Percentiles rank a stretch among this genome's conserved stretches.
phyloP scores from a whole-genome alignment of 1,140 invertebrate species.

The Centruroides vittatus region DNA sequence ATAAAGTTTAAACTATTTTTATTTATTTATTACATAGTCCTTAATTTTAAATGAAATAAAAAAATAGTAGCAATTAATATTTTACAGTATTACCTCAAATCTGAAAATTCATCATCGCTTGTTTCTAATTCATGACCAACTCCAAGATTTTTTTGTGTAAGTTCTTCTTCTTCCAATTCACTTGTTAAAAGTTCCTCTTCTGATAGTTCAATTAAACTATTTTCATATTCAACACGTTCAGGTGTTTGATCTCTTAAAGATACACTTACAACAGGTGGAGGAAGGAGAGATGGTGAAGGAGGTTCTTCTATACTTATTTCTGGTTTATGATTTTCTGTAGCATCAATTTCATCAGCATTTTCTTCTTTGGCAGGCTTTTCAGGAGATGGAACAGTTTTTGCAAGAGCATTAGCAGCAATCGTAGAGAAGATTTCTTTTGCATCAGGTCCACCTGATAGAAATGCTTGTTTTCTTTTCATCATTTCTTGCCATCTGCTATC shows the following conservation, averaged over 20 bases:
- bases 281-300: too few relatives aligned
- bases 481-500: constrained; percentile 13
- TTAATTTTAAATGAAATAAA: too few relatives aligned
- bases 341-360: too few relatives aligned
- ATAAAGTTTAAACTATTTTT: too few relatives aligned
- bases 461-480: constrained; percentile 19
- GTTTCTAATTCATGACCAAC: constrained; percentile 41
- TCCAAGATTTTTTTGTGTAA: constrained; percentile 80
- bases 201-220: constrained; percentile 38
- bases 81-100: constrained; percentile 36
- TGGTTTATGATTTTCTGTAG: too few relatives aligned
- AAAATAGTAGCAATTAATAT: too few relatives aligned
- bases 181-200: constrained; percentile 48
- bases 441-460: constrained; percentile 12
- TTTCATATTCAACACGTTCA: constrained; percentile 67
- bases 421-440: constrained; percentile 5
- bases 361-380: too few relatives aligned
- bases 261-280: background rate
- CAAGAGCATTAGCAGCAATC: too few relatives aligned
- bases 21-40: too few relatives aligned
- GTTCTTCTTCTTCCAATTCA: constrained; percentile 83
- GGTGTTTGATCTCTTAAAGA: constrained; percentile 39
- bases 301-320: too few relatives aligned
- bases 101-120: constrained; percentile 43
- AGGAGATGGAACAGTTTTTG: too few relatives aligned